phyloP scores from a whole-genome alignment of 2,797 vertebrate species.

The Hapalemur alaotrensis region DNA sequence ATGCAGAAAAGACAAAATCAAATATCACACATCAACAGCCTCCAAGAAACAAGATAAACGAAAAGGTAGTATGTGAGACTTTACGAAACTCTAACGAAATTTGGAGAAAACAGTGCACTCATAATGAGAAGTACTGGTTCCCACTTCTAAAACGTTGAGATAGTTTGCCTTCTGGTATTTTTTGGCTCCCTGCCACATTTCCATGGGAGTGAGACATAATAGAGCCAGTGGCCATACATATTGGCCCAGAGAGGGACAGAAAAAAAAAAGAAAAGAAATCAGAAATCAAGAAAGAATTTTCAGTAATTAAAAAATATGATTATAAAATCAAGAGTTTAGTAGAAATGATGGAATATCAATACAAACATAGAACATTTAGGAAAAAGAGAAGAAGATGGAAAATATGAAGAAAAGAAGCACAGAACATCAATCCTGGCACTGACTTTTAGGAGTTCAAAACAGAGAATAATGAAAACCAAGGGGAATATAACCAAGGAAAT shows the following conservation, averaged over 20 bases:
- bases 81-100: neutral
- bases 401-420: neutral
- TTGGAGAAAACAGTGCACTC: neutral
- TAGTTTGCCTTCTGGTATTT: neutral
- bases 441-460: neutral
- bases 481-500: neutral
- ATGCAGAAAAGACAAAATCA: slow-evolving; percentile 64
- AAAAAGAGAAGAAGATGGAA: neutral
- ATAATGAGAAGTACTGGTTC: neutral
- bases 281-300: neutral
- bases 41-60: slow-evolving; percentile 50
- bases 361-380: neutral
- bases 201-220: neutral
- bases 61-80: slow-evolving; percentile 43
- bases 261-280: neutral
- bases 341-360: neutral
- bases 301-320: neutral
- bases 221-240: neutral
- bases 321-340: neutral
- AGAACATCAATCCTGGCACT: neutral
- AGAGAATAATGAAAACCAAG: slow-evolving; percentile 1
- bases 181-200: neutral
- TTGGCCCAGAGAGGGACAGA: neutral
- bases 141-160: neutral
- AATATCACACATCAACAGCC: neutral